Evolutionary conservation across 2,113 vertebrate genomes (phyloP).

Genomic region (Pteruthius melanotis): DNA sequence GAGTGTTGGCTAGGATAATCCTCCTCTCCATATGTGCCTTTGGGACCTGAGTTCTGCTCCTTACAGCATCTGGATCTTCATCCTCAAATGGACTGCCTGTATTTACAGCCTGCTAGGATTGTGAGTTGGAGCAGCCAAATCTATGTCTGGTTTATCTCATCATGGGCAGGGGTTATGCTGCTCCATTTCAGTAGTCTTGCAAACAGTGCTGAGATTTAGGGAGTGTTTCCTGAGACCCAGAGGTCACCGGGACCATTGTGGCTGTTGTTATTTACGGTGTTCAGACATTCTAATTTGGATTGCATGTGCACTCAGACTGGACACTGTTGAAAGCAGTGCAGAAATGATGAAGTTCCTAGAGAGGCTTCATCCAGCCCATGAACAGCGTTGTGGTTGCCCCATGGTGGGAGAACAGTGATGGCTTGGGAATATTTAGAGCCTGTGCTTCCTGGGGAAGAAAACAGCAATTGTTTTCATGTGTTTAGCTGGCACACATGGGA

Average conservation of each 20-base stretch:
- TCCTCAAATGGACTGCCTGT: neutral
- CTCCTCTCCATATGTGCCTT: neutral
- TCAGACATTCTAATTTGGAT: neutral
- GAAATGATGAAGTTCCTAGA: neutral
- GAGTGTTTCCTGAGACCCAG: neutral
- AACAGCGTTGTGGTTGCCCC: neutral
- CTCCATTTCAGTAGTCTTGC: neutral
- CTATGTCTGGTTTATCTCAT: neutral
- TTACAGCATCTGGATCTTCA: neutral
- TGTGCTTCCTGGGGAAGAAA: neutral
- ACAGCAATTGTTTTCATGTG: neutral
- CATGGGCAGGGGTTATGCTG: neutral
- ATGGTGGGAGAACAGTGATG: neutral
- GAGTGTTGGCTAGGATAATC: neutral
- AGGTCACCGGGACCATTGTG: neutral
- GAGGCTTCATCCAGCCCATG: neutral
- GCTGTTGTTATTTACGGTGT: neutral
- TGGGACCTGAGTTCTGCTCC: neutral
- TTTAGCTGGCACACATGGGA: neutral
- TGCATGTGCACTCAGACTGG: neutral
- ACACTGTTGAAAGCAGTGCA: neutral
- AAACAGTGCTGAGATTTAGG: neutral
- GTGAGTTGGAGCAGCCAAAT: neutral
- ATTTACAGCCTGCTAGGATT: neutral
- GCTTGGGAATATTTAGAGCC: neutral